phyloP scores from a whole-genome alignment of 2,888 invertebrate species.

The Mythimna vitellina region DNA sequence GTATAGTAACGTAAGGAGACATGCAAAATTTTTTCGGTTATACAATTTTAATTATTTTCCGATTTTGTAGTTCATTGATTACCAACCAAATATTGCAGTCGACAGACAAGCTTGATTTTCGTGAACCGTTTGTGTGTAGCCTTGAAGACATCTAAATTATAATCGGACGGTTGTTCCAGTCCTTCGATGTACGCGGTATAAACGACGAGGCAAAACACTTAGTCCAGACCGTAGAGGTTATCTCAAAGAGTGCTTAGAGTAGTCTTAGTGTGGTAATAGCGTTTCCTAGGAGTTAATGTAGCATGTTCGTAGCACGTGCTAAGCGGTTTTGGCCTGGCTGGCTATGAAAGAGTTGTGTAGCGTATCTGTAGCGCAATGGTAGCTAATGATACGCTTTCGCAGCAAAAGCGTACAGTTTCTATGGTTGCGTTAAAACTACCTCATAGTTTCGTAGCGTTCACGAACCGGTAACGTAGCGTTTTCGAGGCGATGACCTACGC shows the following conservation, averaged over 20 bases:
- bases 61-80: too few species aligned
- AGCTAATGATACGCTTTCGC: background rate
- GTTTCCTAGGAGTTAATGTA: background rate
- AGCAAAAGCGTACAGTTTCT: background rate
- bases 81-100: background rate
- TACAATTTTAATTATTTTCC: background rate
- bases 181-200: too few species aligned
- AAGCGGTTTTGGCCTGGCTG: background rate
- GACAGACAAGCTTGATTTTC: background rate
- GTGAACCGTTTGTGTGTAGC: background rate
- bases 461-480: background rate
- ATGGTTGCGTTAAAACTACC: background rate
- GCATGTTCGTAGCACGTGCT: background rate
- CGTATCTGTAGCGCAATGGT: background rate
- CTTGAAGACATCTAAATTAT: too few species aligned
- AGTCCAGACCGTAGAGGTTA: background rate
- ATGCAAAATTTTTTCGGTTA: background rate
- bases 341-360: background rate
- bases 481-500: background rate
- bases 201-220: too few species aligned
- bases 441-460: background rate
- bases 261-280: background rate
- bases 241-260: background rate
- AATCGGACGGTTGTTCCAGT: too few species aligned
- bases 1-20: background rate